Percentiles rank a stretch among this genome's conserved stretches.
phyloP scores from a whole-genome alignment of 2,888 invertebrate species.

The Papilio protenor region DNA sequence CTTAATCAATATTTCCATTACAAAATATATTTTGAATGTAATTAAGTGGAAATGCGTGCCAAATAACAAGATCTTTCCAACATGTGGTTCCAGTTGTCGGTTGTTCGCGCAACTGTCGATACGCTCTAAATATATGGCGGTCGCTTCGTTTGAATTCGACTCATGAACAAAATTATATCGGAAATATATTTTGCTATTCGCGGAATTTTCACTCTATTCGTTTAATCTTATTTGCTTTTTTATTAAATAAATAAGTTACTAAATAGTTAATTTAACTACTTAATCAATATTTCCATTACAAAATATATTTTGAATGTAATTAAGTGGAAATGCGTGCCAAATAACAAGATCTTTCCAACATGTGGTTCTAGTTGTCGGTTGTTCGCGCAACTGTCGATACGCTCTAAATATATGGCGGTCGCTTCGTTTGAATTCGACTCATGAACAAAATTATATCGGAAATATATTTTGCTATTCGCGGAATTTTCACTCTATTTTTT shows the following conservation, averaged over 20 bases:
- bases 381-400: constrained; percentile 21
- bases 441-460: constrained; percentile 15
- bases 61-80: constrained; percentile 20
- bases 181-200: constrained; percentile 19
- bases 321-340: not conserved
- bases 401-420: constrained; percentile 22
- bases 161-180: constrained; percentile 8
- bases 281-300: not conserved
- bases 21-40: not conserved
- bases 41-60: not conserved
- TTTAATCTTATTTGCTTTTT: too few relatives aligned
- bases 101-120: constrained; percentile 21
- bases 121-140: constrained; percentile 20
- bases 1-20: not conserved
- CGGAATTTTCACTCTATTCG: too few relatives aligned
- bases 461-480: constrained; percentile 11
- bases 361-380: constrained; percentile 9
- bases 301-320: not conserved
- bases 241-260: too few relatives aligned
- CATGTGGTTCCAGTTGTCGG: constrained; percentile 18
- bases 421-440: constrained; percentile 22
- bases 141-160: constrained; percentile 23
- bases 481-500: not conserved
- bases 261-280: not conserved
- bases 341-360: constrained; percentile 23